Conservation (phyloP, 2,797 vertebrate species). For the Schizothorax lantsangensis region DNA sequence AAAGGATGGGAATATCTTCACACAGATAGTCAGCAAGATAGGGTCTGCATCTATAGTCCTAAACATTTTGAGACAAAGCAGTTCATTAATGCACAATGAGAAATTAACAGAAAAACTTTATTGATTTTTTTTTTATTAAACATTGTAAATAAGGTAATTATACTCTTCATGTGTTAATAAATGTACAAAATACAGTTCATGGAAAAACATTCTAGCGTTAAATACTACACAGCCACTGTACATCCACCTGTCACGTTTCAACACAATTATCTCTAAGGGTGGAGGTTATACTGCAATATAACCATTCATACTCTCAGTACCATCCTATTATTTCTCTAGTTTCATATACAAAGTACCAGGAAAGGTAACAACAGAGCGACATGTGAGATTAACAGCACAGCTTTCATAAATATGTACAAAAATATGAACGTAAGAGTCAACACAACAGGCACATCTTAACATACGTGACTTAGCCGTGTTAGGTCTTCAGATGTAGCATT, state of each 20-base stretch:
- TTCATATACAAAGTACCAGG: constrained; percentile 87
- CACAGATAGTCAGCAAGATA: neutral
- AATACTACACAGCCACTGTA: constrained; percentile 77
- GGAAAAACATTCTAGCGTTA: constrained; percentile 65
- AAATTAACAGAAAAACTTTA: constrained; percentile 65
- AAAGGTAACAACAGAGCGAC: constrained; percentile 78
- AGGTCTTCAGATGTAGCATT: constrained; percentile 48
- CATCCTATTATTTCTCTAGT: constrained; percentile 78
- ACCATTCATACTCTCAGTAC: constrained; percentile 83
- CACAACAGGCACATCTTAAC: constrained; percentile 38
- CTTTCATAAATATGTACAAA: constrained; percentile 93
- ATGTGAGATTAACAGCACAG: constrained; percentile 78
- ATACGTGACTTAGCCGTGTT: constrained; percentile 57
- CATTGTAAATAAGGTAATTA: constrained; percentile 71
- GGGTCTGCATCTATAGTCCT: neutral
- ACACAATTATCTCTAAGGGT: constrained; percentile 69
- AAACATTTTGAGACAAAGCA: neutral
- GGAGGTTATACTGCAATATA: constrained; percentile 87
- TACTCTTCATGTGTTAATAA: constrained; percentile 79
- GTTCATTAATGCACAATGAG: neutral
- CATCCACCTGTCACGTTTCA: constrained; percentile 66
- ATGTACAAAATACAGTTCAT: constrained; percentile 73
- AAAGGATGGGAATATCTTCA: neutral
- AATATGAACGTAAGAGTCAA: constrained; percentile 58
- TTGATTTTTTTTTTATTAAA: constrained; percentile 73